Evolutionary conservation across 1,140 invertebrate species (phyloP).

Genomic region (Calycopis cecrops): DNA sequence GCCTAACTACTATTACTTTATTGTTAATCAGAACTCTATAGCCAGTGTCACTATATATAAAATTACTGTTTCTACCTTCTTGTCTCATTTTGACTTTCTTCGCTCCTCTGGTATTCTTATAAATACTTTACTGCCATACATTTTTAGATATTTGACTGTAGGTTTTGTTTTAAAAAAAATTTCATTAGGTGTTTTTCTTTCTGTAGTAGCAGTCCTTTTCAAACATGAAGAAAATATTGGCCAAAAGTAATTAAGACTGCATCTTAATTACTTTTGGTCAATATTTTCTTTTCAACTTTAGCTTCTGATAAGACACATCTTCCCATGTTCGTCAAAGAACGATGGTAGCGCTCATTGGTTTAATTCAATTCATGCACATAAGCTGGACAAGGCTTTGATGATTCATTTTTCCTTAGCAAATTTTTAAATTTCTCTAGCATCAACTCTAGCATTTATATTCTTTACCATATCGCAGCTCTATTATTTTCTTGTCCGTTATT

Average conservation of each 20-base stretch:
- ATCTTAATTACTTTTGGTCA: conserved; percentile 37
- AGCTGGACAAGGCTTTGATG: conserved; percentile 29
- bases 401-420: conserved; percentile 26
- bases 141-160: conserved; percentile 40
- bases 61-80: conserved; percentile 27
- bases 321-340: conserved; percentile 26
- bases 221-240: conserved; percentile 44
- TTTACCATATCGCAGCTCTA: conserved; percentile 43
- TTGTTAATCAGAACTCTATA: conserved; percentile 27
- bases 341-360: conserved; percentile 28
- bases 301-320: conserved; percentile 28
- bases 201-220: conserved; percentile 38
- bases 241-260: conserved; percentile 29
- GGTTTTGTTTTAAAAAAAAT: conserved; percentile 50
- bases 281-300: conserved; percentile 32
- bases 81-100: conserved; percentile 27
- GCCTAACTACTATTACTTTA: conserved; percentile 19
- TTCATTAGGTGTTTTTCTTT: conserved; percentile 49
- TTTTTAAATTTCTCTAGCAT: conserved; percentile 14
- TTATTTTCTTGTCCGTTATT: conserved; percentile 28
- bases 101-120: conserved; percentile 29
- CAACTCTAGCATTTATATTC: conserved; percentile 33
- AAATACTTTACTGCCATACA: conserved; percentile 41
- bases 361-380: conserved; percentile 44
- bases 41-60: conserved; percentile 27